Conservation (phyloP, 53 echinoderm and acorn worm genomes). For the Holothuria scabra region DNA sequence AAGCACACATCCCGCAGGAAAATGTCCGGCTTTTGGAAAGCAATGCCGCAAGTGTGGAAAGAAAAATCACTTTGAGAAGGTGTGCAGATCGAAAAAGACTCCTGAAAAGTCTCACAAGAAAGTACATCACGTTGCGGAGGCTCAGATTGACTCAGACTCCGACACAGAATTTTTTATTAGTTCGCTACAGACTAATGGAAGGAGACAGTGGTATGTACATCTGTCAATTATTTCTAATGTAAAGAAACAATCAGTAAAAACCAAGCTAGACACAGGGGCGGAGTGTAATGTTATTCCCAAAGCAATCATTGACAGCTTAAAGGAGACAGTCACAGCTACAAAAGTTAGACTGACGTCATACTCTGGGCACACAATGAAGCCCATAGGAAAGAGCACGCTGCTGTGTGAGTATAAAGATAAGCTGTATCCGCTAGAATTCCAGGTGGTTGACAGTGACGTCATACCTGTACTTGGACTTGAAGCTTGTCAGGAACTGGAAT, state of each 20-base stretch:
- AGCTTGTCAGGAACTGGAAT: slow-evolving; percentile 4
- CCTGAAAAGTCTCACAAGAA: too few relatives aligned
- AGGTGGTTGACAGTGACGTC: not conserved
- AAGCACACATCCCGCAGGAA: not conserved
- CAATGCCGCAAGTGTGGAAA: slow-evolving; percentile 35
- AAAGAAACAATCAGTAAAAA: too few relatives aligned
- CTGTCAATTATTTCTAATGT: too few relatives aligned
- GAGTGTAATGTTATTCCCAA: too few relatives aligned
- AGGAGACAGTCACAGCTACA: not conserved
- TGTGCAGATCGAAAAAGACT: not conserved
- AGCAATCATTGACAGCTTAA: too few relatives aligned
- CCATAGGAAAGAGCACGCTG: slow-evolving; percentile 1
- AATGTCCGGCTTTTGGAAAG: slow-evolving; percentile 38
- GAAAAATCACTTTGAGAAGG: slow-evolving; percentile 3
- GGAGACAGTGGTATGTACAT: too few relatives aligned
- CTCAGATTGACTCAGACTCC: too few relatives aligned
- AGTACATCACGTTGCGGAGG: too few relatives aligned
- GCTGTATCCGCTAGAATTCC: not conserved
- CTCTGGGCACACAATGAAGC: not conserved
- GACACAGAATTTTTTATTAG: too few relatives aligned
- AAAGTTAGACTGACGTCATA: slow-evolving; percentile 11
- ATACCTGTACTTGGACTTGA: slow-evolving; percentile 12
- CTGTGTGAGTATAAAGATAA: too few relatives aligned
- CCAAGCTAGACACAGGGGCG: too few relatives aligned
- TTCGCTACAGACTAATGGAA: too few relatives aligned